Percentiles rank a stretch among this genome's conserved stretches.
These are phyloP conservation scores for Chrysemys picta DNA, from an alignment of 2,113 vertebrate species.

Conservation along the genomic window DNA sequence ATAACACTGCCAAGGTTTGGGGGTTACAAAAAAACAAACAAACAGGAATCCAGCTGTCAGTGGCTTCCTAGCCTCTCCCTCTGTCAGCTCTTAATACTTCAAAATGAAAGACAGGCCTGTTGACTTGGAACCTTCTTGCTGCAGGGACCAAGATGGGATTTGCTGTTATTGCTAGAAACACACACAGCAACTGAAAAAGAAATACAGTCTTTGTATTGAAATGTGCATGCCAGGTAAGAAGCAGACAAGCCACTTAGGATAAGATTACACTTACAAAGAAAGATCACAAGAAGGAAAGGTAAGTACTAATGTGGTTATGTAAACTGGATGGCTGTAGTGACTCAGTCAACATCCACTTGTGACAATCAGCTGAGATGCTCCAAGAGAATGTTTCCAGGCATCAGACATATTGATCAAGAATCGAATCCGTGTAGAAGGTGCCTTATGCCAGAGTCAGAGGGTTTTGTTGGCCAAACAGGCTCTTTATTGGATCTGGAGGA, in stretches of 20 bases:
- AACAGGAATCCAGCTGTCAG: not conserved
- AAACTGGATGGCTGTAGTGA: not conserved
- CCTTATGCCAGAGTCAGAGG: not conserved
- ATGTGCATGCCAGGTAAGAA: slow-evolving; percentile 52
- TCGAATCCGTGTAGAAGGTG: not conserved
- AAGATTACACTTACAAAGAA: not conserved
- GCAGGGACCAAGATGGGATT: not conserved
- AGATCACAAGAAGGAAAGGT: not conserved
- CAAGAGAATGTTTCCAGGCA: slow-evolving; percentile 10
- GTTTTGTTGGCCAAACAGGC: not conserved
- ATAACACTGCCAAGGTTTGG: not conserved
- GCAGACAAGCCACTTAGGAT: slow-evolving; percentile 38
- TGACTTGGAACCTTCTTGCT: not conserved
- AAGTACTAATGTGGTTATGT: not conserved
- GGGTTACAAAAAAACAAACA: not conserved
- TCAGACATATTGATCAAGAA: not conserved
- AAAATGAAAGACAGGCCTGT: not conserved
- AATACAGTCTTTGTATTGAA: slow-evolving; percentile 21
- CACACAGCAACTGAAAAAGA: slow-evolving; percentile 6
- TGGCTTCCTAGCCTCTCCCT: not conserved
- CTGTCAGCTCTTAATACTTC: not conserved
- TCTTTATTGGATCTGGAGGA: slow-evolving; percentile 51
- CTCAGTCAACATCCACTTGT: not conserved
- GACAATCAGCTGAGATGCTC: not conserved
- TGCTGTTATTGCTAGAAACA: not conserved